Evolutionary conservation across 2,888 invertebrate genomes (phyloP).

Genomic region (Alsophila aescularia): DNA sequence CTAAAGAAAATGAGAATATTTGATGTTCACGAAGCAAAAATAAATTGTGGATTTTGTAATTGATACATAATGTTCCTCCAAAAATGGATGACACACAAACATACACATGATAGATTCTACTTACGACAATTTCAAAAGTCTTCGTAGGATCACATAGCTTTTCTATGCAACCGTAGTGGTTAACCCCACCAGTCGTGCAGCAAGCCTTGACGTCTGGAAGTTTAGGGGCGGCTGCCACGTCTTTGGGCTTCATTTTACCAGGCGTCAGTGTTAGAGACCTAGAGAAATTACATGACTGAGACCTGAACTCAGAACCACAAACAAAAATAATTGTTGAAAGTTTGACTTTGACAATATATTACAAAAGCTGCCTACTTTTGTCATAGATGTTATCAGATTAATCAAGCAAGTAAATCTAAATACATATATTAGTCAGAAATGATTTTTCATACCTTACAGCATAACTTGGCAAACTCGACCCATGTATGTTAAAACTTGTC

Average conservation of each 20-base stretch:
- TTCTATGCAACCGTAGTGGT: constrained; percentile 89
- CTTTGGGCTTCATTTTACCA: constrained; percentile 84
- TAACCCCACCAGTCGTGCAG: constrained; percentile 89
- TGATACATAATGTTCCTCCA: background rate
- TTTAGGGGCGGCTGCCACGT: constrained; percentile 86
- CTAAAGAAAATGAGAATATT: no score
- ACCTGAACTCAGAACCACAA: constrained; percentile 5
- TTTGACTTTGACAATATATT: background rate
- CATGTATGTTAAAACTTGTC: constrained; percentile 89
- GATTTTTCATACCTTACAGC: constrained; percentile 80
- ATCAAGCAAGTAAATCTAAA: background rate
- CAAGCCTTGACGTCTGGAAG: constrained; percentile 91
- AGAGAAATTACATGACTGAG: constrained; percentile 8
- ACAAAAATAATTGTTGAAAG: no score
- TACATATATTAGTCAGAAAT: background rate
- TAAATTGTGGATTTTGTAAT: background rate
- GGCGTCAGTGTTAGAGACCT: constrained; percentile 88
- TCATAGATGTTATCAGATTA: background rate
- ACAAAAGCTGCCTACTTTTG: background rate
- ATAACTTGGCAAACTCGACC: constrained; percentile 90
- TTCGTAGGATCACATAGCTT: constrained; percentile 91
- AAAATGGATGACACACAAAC: background rate
- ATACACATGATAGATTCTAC: constrained; percentile 42
- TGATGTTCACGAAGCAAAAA: background rate
- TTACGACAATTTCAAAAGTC: constrained; percentile 76